Percentiles rank a stretch among this genome's conserved stretches.
phyloP scores from a whole-genome alignment of 2,113 vertebrate genomes.

The Lucifuga dentata region DNA sequence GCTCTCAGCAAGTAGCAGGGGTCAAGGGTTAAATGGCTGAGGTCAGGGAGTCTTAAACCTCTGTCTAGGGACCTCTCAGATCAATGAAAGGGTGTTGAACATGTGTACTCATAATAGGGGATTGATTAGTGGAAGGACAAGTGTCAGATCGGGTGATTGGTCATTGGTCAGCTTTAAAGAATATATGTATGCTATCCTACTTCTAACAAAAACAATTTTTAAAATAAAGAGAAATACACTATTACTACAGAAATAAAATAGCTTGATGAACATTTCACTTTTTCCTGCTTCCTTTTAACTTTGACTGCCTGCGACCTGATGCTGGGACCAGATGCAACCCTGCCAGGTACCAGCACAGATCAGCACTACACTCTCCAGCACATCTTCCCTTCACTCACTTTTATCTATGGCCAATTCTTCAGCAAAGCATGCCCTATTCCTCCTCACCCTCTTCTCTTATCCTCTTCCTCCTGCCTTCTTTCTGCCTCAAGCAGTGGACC shows the following conservation, averaged over 20 bases:
- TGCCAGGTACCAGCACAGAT: slow-evolving; percentile 75
- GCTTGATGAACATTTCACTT: slow-evolving; percentile 8
- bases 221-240: no score
- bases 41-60: slow-evolving; percentile 79
- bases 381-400: slow-evolving; percentile 79
- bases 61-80: slow-evolving; percentile 58
- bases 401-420: slow-evolving; percentile 81
- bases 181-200: not conserved
- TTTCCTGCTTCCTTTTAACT: slow-evolving; percentile 23
- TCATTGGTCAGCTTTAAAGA: not conserved
- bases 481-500: slow-evolving; percentile 47
- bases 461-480: slow-evolving; percentile 60
- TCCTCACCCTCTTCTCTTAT: slow-evolving; percentile 65
- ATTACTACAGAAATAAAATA: not conserved
- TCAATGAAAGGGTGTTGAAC: slow-evolving; percentile 72
- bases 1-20: slow-evolving; percentile 51
- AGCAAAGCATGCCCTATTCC: slow-evolving; percentile 70
- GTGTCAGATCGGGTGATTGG: slow-evolving; percentile 36
- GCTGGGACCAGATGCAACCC: slow-evolving; percentile 49
- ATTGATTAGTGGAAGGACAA: slow-evolving; percentile 53
- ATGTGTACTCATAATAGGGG: slow-evolving; percentile 47
- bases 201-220: no score
- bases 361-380: slow-evolving; percentile 58
- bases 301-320: slow-evolving; percentile 36
- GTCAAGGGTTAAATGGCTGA: slow-evolving; percentile 86